These are phyloP conservation scores for Plebejus argus DNA, from an alignment of 2,888 invertebrate genomes.

Conservation along the genomic window DNA sequence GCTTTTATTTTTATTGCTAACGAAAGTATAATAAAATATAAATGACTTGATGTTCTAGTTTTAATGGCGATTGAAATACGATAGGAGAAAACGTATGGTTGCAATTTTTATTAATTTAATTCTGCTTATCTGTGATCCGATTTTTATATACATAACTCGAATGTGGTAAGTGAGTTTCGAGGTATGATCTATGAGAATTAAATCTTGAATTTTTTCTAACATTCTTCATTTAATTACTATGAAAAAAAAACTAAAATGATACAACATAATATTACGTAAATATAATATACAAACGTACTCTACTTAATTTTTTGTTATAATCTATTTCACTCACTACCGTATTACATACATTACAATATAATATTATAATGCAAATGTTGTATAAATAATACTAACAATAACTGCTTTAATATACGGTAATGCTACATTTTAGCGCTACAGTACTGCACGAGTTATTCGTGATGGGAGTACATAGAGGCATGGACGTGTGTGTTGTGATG, in stretches of 20 bases:
- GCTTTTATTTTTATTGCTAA: slow-evolving; percentile 35
- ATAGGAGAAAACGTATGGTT: background rate
- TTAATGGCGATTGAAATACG: background rate
- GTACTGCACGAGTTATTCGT: slow-evolving; percentile 40
- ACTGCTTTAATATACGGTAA: background rate
- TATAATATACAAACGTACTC: background rate
- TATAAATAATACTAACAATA: slow-evolving; percentile 10
- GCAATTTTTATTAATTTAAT: background rate
- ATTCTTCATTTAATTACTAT: too few species aligned
- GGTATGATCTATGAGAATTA: too few species aligned
- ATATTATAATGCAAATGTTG: background rate
- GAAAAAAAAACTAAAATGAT: too few species aligned
- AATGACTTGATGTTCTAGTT: slow-evolving; percentile 4
- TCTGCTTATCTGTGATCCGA: background rate
- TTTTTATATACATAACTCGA: too few species aligned
- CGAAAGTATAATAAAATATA: slow-evolving; percentile 5
- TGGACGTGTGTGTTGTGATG: slow-evolving; percentile 33
- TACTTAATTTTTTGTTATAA: background rate
- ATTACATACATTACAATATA: background rate
- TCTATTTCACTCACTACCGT: background rate
- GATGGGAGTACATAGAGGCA: slow-evolving; percentile 30
- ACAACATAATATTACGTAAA: background rate
- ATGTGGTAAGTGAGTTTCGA: too few species aligned
- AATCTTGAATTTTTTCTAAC: too few species aligned
- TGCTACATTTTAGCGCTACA: background rate